phyloP scores from a whole-genome alignment of 2,113 vertebrate genomes.

The Gallinago paraguaiae region DNA sequence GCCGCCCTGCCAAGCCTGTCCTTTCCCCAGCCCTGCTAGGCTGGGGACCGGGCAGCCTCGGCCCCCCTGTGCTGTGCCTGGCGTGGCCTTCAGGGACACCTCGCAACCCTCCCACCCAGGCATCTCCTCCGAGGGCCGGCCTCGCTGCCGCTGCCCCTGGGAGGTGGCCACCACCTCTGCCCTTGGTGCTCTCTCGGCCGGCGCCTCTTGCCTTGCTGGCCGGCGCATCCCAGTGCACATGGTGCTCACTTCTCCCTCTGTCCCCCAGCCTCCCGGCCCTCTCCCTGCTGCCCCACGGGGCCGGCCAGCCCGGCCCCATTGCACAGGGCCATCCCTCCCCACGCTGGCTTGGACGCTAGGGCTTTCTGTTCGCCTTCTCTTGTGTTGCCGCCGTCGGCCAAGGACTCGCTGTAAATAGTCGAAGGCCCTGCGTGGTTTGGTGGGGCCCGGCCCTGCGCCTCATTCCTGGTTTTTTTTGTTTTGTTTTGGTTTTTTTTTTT shows the following conservation, averaged over 20 bases:
- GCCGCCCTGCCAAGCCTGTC: not conserved
- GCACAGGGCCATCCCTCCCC: not conserved
- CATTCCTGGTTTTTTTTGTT: not conserved
- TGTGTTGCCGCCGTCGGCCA: not conserved
- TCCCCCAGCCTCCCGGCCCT: not conserved
- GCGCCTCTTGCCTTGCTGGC: not conserved
- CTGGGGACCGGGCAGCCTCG: not conserved
- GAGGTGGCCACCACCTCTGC: not conserved
- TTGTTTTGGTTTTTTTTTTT: not conserved
- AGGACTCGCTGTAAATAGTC: constrained; percentile 63
- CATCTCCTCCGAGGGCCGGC: not conserved
- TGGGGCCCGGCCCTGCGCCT: constrained; percentile 3
- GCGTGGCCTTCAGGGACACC: not conserved
- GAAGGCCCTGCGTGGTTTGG: constrained; percentile 30
- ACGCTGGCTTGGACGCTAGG: constrained; percentile 9
- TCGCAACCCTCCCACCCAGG: not conserved
- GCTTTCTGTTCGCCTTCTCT: constrained; percentile 23
- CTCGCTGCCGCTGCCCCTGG: fast-evolving
- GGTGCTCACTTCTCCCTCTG: constrained; percentile 67
- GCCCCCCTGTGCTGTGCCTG: fast-evolving
- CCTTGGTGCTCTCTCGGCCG: constrained; percentile 18
- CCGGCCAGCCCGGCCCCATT: not conserved
- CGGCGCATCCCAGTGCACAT: not conserved
- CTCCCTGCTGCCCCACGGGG: not conserved
- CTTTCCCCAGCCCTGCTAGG: not conserved